Base-by-base conservation (phyloP, 2,113 vertebrate species). In the Fregata magnificens region DNA sequence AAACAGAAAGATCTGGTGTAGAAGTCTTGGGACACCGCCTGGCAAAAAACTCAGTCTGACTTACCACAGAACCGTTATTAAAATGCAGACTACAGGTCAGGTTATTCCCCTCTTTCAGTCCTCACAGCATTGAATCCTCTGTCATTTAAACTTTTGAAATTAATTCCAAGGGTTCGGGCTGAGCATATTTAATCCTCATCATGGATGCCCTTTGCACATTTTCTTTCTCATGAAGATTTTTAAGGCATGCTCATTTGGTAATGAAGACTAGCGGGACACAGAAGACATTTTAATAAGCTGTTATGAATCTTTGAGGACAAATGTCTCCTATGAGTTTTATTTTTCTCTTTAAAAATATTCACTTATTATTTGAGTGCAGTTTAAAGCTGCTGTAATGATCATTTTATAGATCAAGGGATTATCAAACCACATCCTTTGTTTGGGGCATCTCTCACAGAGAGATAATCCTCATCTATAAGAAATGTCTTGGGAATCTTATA, bases 111-210 rank as follows among this genome's bases (percentile, higher is more conserved):
- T 49, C 9, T 78, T 86, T 78, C 52, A 74, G 15, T 91, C 38
- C 36, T 96, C 63, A 55, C 44, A 87, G 56, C 9, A 45, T 20
- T 92, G 50, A 81, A 93, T 52, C 85, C 15, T 58, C 82, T 86
- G 34, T 87, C 38, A 45, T 91, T 91, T 94, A 89, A 96, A 40
- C 7, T 69, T 88, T 44, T 93, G 47, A 95, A 89, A 92, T 88
- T 36, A 91, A 83, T 92, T 92, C 34, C 20, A 25, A 0, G 73
- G 29, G 25, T 62, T 66, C 94, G 52, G 7, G 13, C 47, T 95
- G 59, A 81, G 45, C 61, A 78, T 92, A 86, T 78, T 78, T 95
- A 72, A 85, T 87, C 72, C 47, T 78, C 44, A 55, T 69, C 55
- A 62, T 20, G 56, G 34, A 86, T 78, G 31, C 8, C n/a, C 25